Base-by-base conservation (phyloP, 1,140 invertebrate species). In the Drosophila murphyi region DNA sequence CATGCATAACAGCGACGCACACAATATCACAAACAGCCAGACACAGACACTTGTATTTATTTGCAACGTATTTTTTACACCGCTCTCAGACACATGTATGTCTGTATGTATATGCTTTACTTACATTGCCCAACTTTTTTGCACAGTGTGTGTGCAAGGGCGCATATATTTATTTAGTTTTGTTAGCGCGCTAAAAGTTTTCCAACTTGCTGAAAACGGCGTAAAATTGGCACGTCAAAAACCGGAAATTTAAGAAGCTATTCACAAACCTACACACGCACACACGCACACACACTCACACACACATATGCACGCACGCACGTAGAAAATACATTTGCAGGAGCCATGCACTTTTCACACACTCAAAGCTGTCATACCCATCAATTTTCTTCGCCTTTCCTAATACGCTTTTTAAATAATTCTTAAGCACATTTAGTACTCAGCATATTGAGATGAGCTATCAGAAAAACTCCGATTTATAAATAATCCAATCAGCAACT, bases 141-240 rank as follows among this genome's bases (percentile, higher is more conserved):
- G 10, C 47, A 48, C 71, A 39, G 20, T 48, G 45, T 72, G 67
- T 59, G 45, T 55, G 59, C 37, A 37, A 59, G 41, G 50, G 48
- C 55, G 63, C 78, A 87, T 86, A 87, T 86, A 86, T 86, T 86
- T 86, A 86, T 86, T 87, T 87, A 86, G 82, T 86, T 86, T 87
- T 77, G 78, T 76, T 76, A 77, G 78, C 76, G 65, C 75, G 68
- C 47, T 78, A 34, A 67, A 80, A 76, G 59, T 83, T 80, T 74
- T 65, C 6, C 65, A 75, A 75, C 64, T 61, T 60, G 60, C 72
- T 65, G 70, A 74, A 63, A 81, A 72, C 61, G 76, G 62, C 77
- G 64, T 77, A 45, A 85, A 85, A 86, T 85, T 86, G 82, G 82
- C 82, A 78, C 78, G 85, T 74, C 73, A 85, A 86, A 85, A 78